phyloP scores from a whole-genome alignment of 2,797 vertebrate genomes.

The Dendrocincla fuliginosa region DNA sequence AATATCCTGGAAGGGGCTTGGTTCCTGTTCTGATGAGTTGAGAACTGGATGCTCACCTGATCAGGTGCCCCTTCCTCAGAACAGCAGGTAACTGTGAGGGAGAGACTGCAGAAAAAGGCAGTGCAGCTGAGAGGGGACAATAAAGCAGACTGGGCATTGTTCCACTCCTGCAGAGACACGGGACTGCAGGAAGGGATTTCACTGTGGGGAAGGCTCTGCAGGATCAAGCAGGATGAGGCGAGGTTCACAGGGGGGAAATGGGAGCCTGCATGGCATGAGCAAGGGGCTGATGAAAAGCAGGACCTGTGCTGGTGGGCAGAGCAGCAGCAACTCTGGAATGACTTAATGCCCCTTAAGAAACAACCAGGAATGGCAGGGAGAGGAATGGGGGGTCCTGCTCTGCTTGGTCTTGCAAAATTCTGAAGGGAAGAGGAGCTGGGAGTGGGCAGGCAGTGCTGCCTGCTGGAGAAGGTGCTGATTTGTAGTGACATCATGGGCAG shows the following conservation, averaged over 20 bases:
- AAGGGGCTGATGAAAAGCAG: background rate
- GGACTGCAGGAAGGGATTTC: background rate
- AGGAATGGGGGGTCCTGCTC: background rate
- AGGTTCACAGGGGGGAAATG: background rate
- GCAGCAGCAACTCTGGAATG: background rate
- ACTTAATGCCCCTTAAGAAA: background rate
- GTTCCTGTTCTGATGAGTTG: background rate
- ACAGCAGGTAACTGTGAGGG: rapidly evolving
- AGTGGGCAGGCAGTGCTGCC: background rate
- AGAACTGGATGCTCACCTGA: background rate
- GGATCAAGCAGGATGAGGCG: background rate
- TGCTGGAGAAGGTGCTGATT: background rate
- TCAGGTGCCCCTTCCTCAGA: rapidly evolving
- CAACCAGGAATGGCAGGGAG: background rate
- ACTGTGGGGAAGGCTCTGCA: background rate
- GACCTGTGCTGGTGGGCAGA: background rate
- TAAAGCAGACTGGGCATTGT: background rate
- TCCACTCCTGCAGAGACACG: rapidly evolving
- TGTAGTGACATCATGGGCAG: background rate
- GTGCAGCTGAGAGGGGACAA: background rate
- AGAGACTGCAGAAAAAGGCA: background rate
- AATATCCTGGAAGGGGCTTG: background rate
- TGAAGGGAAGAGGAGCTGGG: background rate
- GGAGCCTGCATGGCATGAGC: background rate
- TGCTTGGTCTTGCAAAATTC: background rate